phyloP scores from a whole-genome alignment of 2,888 invertebrate genomes.

The Mesorhabditis belari region DNA sequence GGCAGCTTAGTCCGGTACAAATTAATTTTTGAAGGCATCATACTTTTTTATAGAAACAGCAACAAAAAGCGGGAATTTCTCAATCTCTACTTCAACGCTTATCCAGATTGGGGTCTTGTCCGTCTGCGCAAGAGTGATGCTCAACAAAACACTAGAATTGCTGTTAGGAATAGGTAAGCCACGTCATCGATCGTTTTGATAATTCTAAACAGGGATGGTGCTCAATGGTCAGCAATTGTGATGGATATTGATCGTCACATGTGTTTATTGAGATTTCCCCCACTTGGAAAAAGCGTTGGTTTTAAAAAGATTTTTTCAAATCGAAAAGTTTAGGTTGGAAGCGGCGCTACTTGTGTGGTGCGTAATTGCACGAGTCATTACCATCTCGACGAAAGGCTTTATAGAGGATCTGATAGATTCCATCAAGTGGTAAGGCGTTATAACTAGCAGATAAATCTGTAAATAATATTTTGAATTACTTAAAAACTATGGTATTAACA shows the following conservation, averaged over 20 bases:
- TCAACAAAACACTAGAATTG: too few relatives aligned
- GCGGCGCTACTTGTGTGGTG: slow-evolving; percentile 3
- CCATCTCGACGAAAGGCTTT: slow-evolving; percentile 73
- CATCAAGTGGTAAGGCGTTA: background rate
- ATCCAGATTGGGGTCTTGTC: background rate
- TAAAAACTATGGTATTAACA: too few relatives aligned
- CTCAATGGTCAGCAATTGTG: background rate
- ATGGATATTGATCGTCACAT: background rate
- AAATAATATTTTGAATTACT: too few relatives aligned
- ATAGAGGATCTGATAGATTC: slow-evolving; percentile 73
- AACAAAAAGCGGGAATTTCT: background rate
- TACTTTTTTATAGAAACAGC: background rate
- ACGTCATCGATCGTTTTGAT: too few relatives aligned
- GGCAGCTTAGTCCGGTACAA: background rate
- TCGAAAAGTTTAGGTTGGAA: background rate
- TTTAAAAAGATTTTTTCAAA: background rate
- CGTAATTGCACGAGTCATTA: slow-evolving; percentile 11
- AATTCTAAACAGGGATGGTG: too few relatives aligned
- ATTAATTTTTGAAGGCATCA: background rate
- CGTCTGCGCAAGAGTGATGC: too few relatives aligned
- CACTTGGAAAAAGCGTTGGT: background rate
- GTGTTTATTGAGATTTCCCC: background rate
- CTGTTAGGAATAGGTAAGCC: background rate
- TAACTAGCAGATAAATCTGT: too few relatives aligned
- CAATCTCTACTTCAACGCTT: background rate